Evolutionary conservation across 2,113 vertebrate genomes (phyloP).

Genomic region (Mola mola): DNA sequence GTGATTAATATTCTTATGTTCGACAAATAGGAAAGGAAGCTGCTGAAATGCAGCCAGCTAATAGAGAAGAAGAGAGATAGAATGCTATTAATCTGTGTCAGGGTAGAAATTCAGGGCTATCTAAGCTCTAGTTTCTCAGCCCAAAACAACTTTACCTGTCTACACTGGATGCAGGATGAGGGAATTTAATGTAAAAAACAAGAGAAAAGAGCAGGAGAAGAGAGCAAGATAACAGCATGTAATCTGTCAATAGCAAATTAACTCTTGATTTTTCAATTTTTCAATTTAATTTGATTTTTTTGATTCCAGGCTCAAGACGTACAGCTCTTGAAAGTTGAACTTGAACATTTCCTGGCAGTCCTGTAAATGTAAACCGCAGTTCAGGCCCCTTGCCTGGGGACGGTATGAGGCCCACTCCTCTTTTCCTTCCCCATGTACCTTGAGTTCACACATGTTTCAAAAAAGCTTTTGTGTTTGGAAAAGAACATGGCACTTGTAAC

Average conservation of each 20-base stretch:
- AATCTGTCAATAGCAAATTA: constrained; percentile 8
- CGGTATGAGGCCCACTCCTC: too few relatives aligned
- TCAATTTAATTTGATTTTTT: too few relatives aligned
- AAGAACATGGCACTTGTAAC: too few relatives aligned
- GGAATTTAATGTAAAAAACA: constrained; percentile 7
- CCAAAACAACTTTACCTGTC: constrained; percentile 47
- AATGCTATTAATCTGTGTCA: constrained; percentile 64
- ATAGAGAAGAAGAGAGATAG: constrained; percentile 14
- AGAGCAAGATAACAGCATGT: constrained; percentile 15
- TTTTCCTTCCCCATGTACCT: too few relatives aligned
- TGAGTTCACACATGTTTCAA: too few relatives aligned
- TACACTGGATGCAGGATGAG: constrained; percentile 27
- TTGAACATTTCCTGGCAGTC: too few relatives aligned
- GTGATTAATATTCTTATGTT: constrained; percentile 78
- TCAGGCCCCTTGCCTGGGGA: too few relatives aligned
- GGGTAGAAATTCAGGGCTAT: constrained; percentile 51
- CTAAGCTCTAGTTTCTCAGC: constrained; percentile 43
- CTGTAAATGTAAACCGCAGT: too few relatives aligned
- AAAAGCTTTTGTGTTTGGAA: too few relatives aligned
- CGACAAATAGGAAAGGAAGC: constrained; percentile 58
- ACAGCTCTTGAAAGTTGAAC: too few relatives aligned
- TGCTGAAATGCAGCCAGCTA: constrained; percentile 52
- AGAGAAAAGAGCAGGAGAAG: background rate
- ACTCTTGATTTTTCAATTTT: background rate
- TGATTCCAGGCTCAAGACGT: too few relatives aligned